A percentile compares a stretch with the other conserved stretches of the same genome.
Evolutionary conservation across 2,888 invertebrate species (phyloP).

Genomic region (Cotesia congregata): DNA sequence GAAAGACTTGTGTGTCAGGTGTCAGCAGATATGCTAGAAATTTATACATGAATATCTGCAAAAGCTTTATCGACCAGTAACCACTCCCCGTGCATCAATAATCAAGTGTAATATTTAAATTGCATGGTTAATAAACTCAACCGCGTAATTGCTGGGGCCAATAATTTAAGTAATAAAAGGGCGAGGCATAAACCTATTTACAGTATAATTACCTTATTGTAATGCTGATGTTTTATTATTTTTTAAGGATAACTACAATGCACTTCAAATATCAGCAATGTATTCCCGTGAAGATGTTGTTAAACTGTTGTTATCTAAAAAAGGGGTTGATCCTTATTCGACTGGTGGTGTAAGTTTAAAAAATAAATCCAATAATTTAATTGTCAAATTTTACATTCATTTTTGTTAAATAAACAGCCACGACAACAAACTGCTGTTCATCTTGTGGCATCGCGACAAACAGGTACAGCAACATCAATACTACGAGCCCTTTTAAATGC

Average conservation of each 20-base stretch:
- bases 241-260: constrained; percentile 94
- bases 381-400: too few relatives aligned
- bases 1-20: too few relatives aligned
- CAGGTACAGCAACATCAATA: constrained; percentile 92
- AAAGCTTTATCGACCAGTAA: constrained; percentile 8
- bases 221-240: constrained; percentile 30
- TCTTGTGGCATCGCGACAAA: constrained; percentile 92
- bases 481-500: constrained; percentile 88
- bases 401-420: constrained; percentile 74
- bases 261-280: constrained; percentile 94
- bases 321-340: constrained; percentile 92
- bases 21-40: too few relatives aligned
- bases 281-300: constrained; percentile 96
- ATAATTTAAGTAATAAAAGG: constrained; percentile 46
- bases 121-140: constrained; percentile 58
- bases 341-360: constrained; percentile 89
- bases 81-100: constrained; percentile 56
- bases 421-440: constrained; percentile 95
- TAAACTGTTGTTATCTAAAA: constrained; percentile 87
- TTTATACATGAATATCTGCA: constrained; percentile 4
- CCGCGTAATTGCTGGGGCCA: constrained; percentile 55
- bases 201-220: constrained; percentile 52
- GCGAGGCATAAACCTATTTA: constrained; percentile 59
- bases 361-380: too few relatives aligned
- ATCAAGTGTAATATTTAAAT: constrained; percentile 58